Evolutionary conservation across 2,888 invertebrate genomes (phyloP).

Genomic region (Eupithecia insigniata): DNA sequence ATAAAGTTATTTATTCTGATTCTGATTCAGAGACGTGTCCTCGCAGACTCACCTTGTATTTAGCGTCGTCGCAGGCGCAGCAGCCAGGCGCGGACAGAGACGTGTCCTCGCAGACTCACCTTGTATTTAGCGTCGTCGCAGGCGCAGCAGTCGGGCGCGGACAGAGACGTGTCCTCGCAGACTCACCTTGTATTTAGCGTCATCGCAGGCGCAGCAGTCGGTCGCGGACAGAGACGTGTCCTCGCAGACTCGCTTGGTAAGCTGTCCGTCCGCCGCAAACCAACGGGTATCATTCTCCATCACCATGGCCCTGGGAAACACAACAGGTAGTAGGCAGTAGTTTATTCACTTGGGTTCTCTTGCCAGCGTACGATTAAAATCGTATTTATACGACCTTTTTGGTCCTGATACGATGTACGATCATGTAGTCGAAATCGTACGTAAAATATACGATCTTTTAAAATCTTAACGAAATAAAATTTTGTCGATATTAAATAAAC

Average conservation of each 20-base stretch:
- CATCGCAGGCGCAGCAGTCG: conserved; percentile 96
- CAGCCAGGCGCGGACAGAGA: no score
- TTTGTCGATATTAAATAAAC: no score
- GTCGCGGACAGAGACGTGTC: conserved; percentile 85
- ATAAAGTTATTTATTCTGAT: no score
- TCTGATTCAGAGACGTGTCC: no score
- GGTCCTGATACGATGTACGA: no score
- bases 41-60: no score
- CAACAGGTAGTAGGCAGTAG: neutral
- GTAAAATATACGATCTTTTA: no score
- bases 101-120: conserved; percentile 91
- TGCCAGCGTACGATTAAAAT: no score
- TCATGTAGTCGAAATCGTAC: no score
- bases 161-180: conserved; percentile 89
- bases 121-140: conserved; percentile 98
- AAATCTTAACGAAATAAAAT: no score
- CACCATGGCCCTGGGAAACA: conserved; percentile 89
- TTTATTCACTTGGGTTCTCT: neutral
- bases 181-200: conserved; percentile 96
- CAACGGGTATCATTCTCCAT: conserved; percentile 91
- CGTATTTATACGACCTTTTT: no score
- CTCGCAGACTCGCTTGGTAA: conserved; percentile 92
- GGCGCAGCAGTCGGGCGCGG: conserved; percentile 90
- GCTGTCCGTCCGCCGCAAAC: conserved; percentile 94
- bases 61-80: no score